phyloP scores from a whole-genome alignment of 2,797 vertebrate genomes.

The Cetoscarus ocellatus region DNA sequence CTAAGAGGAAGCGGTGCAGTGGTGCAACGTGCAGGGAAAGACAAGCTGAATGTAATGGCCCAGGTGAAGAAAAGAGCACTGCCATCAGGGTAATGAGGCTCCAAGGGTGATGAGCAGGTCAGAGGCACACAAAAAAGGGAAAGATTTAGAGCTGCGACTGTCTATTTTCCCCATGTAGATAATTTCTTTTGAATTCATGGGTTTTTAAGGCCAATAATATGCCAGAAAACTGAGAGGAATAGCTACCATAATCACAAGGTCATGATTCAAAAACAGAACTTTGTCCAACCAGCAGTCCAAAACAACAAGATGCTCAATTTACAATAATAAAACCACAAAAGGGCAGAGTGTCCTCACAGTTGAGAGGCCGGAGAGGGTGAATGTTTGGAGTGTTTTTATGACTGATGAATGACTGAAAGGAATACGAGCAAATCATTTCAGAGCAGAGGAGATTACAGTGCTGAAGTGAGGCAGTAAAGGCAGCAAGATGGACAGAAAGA shows the following conservation, averaged over 20 bases:
- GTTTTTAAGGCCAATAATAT: background rate
- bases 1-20: background rate
- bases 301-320: conserved; percentile 17
- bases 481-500: conserved; percentile 28
- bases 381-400: conserved; percentile 20
- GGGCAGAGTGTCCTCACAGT: conserved; percentile 16
- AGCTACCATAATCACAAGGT: background rate
- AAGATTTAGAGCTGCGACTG: conserved; percentile 2
- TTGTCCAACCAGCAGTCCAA: background rate
- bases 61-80: conserved; percentile 19
- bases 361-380: conserved; percentile 2
- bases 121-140: conserved; percentile 5
- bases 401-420: conserved; percentile 21
- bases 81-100: conserved; percentile 29
- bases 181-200: conserved; percentile 13
- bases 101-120: conserved; percentile 15
- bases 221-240: conserved; percentile 10
- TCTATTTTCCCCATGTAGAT: conserved; percentile 5
- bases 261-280: conserved; percentile 8
- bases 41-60: background rate
- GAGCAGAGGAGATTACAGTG: conserved; percentile 22
- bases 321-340: conserved; percentile 7
- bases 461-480: conserved; percentile 23
- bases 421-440: conserved; percentile 34
- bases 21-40: conserved; percentile 4